Percentiles rank a stretch among this genome's conserved stretches.
Conservation (phyloP, 2,113 vertebrate genomes). For the Lophius piscatorius region DNA sequence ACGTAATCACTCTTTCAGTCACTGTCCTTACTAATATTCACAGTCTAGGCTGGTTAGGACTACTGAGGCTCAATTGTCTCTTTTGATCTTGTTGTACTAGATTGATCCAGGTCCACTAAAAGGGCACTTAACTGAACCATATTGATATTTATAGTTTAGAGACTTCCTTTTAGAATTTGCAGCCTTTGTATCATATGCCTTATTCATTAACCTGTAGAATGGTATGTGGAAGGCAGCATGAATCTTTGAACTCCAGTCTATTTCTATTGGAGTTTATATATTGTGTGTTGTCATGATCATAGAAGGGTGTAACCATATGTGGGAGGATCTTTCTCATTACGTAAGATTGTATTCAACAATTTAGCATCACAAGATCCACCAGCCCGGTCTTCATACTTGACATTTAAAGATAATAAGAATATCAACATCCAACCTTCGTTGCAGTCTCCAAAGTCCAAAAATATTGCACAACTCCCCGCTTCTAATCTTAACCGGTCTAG, state of each 20-base stretch:
- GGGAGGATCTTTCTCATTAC: too few relatives aligned
- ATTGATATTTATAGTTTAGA: slow-evolving; percentile 16
- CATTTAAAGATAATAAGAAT: too few relatives aligned
- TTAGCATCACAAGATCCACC: too few relatives aligned
- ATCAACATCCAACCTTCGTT: too few relatives aligned
- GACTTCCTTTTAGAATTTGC: not conserved
- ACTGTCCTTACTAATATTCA: slow-evolving; percentile 2
- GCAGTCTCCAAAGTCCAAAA: too few relatives aligned
- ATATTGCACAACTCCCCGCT: too few relatives aligned
- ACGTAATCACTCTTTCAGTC: slow-evolving; percentile 1
- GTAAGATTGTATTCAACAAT: too few relatives aligned
- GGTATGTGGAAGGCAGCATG: not conserved
- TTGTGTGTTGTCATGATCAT: too few relatives aligned
- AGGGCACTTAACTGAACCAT: not conserved
- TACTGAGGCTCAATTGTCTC: slow-evolving; percentile 14
- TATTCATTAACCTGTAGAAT: not conserved
- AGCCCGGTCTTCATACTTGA: too few relatives aligned
- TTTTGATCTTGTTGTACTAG: slow-evolving; percentile 3
- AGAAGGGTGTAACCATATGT: too few relatives aligned
- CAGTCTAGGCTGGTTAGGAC: slow-evolving; percentile 16
- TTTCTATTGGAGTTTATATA: slow-evolving; percentile 25
- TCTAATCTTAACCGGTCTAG: too few relatives aligned
- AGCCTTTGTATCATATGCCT: slow-evolving; percentile 7
- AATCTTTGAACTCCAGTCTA: not conserved
- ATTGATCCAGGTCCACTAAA: slow-evolving; percentile 8